phyloP scores from a whole-genome alignment of 2,797 vertebrate species.

The Erethizon dorsatum region DNA sequence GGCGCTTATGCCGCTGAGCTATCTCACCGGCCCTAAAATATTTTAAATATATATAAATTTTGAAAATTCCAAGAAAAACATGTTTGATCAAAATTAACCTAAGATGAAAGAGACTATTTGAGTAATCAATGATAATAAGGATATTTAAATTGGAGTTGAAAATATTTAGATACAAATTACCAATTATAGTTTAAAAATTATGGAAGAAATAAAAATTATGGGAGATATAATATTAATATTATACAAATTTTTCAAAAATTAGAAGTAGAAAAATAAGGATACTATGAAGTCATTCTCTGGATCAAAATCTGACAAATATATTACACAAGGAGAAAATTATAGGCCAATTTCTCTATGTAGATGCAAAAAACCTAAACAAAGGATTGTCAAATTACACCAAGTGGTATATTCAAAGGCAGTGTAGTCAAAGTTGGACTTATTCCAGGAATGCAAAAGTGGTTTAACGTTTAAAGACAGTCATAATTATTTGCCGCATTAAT shows the following conservation, averaged over 20 bases:
- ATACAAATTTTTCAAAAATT: conserved; percentile 1
- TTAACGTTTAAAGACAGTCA: conserved; percentile 23
- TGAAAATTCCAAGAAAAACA: conserved; percentile 26
- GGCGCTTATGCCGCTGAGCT: too few species aligned
- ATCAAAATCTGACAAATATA: background rate
- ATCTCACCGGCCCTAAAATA: background rate
- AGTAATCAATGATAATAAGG: conserved; percentile 34
- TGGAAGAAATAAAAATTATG: conserved; percentile 8
- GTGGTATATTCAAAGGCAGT: background rate
- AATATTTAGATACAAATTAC: background rate
- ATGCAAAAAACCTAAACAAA: conserved; percentile 13
- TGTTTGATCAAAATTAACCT: conserved; percentile 38
- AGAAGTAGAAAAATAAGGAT: conserved; percentile 20
- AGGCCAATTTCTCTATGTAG: background rate
- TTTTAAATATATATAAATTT: conserved; percentile 44
- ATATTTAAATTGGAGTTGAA: conserved; percentile 50
- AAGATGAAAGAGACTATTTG: background rate
- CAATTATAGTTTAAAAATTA: background rate
- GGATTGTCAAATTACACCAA: background rate
- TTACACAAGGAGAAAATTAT: background rate
- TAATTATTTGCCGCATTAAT: conserved; percentile 4
- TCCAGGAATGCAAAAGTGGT: conserved; percentile 35
- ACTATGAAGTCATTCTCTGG: background rate
- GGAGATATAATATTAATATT: conserved; percentile 30
- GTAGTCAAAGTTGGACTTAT: background rate